phyloP scores from a whole-genome alignment of 2,888 invertebrate genomes.

The Alitta virens region DNA sequence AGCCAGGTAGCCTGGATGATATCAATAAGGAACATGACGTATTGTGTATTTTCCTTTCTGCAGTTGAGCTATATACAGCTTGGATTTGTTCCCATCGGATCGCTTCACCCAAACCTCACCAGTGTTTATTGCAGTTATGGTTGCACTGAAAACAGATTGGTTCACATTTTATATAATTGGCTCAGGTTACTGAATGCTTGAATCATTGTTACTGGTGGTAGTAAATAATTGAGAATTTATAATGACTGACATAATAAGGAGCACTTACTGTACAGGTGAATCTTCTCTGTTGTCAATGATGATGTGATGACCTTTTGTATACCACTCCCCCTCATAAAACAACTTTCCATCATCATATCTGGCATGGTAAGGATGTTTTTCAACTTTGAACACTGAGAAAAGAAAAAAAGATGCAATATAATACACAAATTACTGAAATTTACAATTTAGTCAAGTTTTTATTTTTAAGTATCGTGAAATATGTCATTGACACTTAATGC shows the following conservation, averaged over 20 bases:
- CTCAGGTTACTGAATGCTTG: too few species aligned
- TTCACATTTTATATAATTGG: not conserved
- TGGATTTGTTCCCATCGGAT: slow-evolving; percentile 31
- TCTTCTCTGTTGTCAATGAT: slow-evolving; percentile 38
- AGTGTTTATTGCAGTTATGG: slow-evolving; percentile 29
- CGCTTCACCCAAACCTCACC: slow-evolving; percentile 31
- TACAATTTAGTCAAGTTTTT: too few species aligned
- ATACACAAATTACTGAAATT: not conserved
- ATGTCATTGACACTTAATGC: too few species aligned
- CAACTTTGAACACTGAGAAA: slow-evolving; percentile 11
- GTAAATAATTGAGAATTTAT: too few species aligned
- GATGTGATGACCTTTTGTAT: slow-evolving; percentile 36
- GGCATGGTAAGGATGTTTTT: slow-evolving; percentile 23
- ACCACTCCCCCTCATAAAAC: slow-evolving; percentile 37
- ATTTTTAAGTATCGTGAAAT: too few species aligned
- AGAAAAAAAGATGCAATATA: not conserved
- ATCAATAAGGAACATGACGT: slow-evolving; percentile 26
- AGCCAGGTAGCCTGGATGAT: not conserved
- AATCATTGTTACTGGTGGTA: too few species aligned
- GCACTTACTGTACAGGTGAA: slow-evolving; percentile 37
- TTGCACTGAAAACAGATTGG: slow-evolving; percentile 25
- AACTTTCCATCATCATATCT: slow-evolving; percentile 31
- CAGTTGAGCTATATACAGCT: slow-evolving; percentile 31
- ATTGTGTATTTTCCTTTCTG: slow-evolving; percentile 34
- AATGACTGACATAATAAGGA: too few species aligned